Evolutionary conservation across 2,113 vertebrate genomes (phyloP).

Genomic region (Lophius piscatorius): DNA sequence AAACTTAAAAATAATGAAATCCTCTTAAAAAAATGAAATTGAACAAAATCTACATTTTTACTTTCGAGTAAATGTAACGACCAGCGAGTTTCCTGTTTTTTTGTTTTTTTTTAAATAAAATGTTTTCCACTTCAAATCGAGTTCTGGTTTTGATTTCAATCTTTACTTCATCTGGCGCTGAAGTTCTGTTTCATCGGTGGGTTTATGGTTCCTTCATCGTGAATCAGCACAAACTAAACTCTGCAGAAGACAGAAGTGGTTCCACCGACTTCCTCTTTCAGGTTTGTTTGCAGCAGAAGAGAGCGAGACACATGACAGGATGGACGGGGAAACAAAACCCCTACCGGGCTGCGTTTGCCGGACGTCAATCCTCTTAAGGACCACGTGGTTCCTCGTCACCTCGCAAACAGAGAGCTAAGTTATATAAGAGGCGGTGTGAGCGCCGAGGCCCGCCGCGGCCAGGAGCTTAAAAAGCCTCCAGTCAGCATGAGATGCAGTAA

Average conservation of each 20-base stretch:
- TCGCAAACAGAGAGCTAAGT: background rate
- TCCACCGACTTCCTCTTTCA: constrained; percentile 52
- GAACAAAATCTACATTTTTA: too few species aligned
- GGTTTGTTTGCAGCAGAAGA: constrained; percentile 6
- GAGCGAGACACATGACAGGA: constrained; percentile 23
- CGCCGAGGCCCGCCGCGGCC: background rate
- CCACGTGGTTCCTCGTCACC: constrained; percentile 29
- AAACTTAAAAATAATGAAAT: too few species aligned
- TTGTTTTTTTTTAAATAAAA: too few species aligned
- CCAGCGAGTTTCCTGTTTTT: too few species aligned
- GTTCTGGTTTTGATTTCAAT: too few species aligned
- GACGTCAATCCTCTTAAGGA: constrained; percentile 27
- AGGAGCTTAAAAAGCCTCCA: constrained; percentile 28
- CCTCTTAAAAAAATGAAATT: too few species aligned
- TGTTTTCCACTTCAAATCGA: too few species aligned
- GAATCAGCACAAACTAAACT: constrained; percentile 49
- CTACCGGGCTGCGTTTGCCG: background rate
- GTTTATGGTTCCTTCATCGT: too few species aligned
- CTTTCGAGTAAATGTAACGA: too few species aligned
- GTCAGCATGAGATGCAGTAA: constrained; percentile 16
- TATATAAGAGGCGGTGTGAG: constrained; percentile 15
- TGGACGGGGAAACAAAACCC: background rate
- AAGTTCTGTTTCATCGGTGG: too few species aligned
- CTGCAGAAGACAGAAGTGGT: constrained; percentile 50
- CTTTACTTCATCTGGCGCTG: too few species aligned